phyloP scores from a whole-genome alignment of 2,797 vertebrate genomes.

The Helostoma temminkii region DNA sequence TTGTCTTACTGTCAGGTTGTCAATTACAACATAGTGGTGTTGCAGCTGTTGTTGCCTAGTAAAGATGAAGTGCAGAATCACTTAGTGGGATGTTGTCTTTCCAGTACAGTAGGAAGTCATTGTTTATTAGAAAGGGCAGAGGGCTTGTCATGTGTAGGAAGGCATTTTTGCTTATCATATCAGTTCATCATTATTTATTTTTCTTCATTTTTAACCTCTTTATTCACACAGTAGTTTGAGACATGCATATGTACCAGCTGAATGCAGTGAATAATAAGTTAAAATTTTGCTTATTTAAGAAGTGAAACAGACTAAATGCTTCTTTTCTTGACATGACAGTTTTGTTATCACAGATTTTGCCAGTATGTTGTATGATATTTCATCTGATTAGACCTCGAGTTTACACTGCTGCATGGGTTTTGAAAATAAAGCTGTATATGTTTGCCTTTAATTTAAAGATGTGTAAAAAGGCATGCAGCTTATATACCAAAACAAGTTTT shows the following conservation, averaged over 20 bases:
- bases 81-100: constrained; percentile 21
- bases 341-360: constrained; percentile 54
- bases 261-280: constrained; percentile 32
- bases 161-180: constrained; percentile 65
- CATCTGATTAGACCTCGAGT: constrained; percentile 69
- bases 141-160: constrained; percentile 23
- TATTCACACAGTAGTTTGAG: constrained; percentile 44
- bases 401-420: constrained; percentile 81
- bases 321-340: constrained; percentile 38
- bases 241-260: constrained; percentile 39
- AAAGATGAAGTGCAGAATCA: constrained; percentile 10
- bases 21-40: constrained; percentile 13
- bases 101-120: constrained; percentile 16
- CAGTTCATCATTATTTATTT: constrained; percentile 75
- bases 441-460: constrained; percentile 76
- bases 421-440: constrained; percentile 75
- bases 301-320: constrained; percentile 42
- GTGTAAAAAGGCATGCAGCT: constrained; percentile 70
- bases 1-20: constrained; percentile 35
- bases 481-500: constrained; percentile 83
- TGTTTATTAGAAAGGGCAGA: constrained; percentile 21
- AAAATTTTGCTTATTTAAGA: constrained; percentile 45
- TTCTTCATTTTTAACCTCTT: constrained; percentile 49
- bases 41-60: constrained; percentile 30
- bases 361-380: constrained; percentile 63